phyloP scores from a whole-genome alignment of 92 coral and sea anemone species.

The Zoanthus sansibaricus region DNA sequence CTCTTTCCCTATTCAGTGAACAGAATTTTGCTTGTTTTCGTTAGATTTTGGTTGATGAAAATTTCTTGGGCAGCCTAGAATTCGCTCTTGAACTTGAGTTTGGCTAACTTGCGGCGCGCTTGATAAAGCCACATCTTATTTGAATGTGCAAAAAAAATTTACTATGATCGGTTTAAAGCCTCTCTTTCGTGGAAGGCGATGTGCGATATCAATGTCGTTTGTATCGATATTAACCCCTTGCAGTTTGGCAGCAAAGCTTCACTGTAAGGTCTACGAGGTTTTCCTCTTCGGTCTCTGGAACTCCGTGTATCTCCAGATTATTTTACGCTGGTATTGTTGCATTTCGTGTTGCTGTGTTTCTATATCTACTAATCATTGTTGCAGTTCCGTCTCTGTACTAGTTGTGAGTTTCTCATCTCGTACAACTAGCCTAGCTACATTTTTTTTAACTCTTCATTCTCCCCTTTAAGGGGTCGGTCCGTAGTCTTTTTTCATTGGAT shows the following conservation, averaged over 20 bases:
- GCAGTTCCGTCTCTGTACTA: background rate
- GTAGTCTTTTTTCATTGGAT: too few species aligned
- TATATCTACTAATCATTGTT: background rate
- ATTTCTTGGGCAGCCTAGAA: background rate
- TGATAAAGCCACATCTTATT: slow-evolving; percentile 13
- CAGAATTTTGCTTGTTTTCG: slow-evolving; percentile 3
- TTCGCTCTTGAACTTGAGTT: background rate
- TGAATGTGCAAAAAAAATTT: background rate
- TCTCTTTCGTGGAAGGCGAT: slow-evolving; percentile 8
- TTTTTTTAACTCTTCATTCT: background rate
- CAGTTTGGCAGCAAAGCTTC: background rate
- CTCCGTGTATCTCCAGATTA: background rate
- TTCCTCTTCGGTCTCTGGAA: background rate
- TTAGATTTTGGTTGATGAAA: background rate
- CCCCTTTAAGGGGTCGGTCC: too few species aligned
- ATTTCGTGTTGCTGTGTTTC: slow-evolving; percentile 9
- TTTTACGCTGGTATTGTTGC: slow-evolving; percentile 7
- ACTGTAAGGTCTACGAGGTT: background rate
- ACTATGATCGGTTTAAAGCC: background rate
- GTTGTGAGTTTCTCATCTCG: background rate
- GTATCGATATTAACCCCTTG: slow-evolving; percentile 4
- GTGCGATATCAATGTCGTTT: slow-evolving; percentile 4
- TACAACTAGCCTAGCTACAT: background rate
- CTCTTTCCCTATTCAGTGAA: background rate
- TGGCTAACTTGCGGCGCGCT: slow-evolving; percentile 15